Evolutionary conservation across 2,797 vertebrate genomes (phyloP), one percentile per base, ranked within the genome.

Genomic region (Rhinichthys osculus): DNA sequence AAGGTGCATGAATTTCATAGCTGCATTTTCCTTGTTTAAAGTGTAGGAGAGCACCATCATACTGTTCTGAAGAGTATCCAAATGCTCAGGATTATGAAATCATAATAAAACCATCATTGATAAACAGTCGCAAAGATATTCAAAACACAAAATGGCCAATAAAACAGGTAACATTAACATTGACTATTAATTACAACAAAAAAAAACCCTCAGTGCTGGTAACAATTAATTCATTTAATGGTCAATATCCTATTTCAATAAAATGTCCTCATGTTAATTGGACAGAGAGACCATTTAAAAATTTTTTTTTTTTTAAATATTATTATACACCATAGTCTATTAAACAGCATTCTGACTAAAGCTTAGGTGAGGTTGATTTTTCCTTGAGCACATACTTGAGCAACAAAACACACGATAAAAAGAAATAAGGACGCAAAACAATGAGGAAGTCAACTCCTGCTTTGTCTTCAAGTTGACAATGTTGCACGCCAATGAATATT

Each of bases 1-100:
- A 86, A 90, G 91, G 89, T 89, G 89, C 89, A 90, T 93, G 54
- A 83, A 89, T 92, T 81, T 90, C 90, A 92, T 95, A 96, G 94
- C 95, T 96, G 95, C 95, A 91, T 92, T 92, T 91, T 96, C 94
- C 94, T 94, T 92, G 92, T 95, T 95, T 95, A 93, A 94, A 94
- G 94, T 95, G 94, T 92, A 95, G 93, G 93, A 95, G 92, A 96
- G 94, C 96, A 96, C 94, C 94, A 84, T 93, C 94, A 84, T 93
- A 92, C 90, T 91, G 92, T 94, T 89, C 90, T 82, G 92, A 93
- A 91, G 90, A 94, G 92, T 93, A 92, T 90, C 92, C 91, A 92
- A 95, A 94, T 88, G 87, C 93, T 93, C 91, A 90, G 90, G 91
- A 92, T 92, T 91, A 62, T 90, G 90, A 92, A 91, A 91, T 94